Evolutionary conservation across 2,113 vertebrate genomes (phyloP).

Genomic region (Macaca nemestrina): DNA sequence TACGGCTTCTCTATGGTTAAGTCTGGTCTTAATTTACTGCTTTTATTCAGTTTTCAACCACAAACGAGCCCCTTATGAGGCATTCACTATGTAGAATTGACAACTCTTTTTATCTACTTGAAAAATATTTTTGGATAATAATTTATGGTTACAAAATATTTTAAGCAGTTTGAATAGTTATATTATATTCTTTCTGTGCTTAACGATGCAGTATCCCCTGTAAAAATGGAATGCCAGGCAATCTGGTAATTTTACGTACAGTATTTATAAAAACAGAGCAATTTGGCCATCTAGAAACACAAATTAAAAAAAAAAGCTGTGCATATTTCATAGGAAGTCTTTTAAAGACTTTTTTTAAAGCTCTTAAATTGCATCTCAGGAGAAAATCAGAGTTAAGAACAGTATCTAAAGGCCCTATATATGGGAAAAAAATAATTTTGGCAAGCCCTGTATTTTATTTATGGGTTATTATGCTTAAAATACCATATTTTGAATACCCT

Average conservation of each 20-base stretch:
- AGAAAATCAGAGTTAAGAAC: slow-evolving; percentile 77
- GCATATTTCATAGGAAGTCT: slow-evolving; percentile 79
- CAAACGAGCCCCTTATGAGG: slow-evolving; percentile 92
- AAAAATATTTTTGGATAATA: slow-evolving; percentile 94
- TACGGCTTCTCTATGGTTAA: slow-evolving; percentile 90
- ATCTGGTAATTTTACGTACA: slow-evolving; percentile 82
- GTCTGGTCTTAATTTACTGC: slow-evolving; percentile 90
- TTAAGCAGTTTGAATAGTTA: slow-evolving; percentile 88
- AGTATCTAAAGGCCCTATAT: slow-evolving; percentile 71
- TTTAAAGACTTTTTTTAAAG: slow-evolving; percentile 70
- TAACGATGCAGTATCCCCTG: slow-evolving; percentile 83
- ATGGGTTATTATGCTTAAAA: slow-evolving; percentile 65
- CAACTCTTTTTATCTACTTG: slow-evolving; percentile 92
- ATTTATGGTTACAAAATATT: slow-evolving; percentile 91
- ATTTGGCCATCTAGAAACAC: slow-evolving; percentile 79
- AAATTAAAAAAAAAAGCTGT: slow-evolving; percentile 75
- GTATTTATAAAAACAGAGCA: slow-evolving; percentile 83
- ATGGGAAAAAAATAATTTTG: slow-evolving; percentile 75
- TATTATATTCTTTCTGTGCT: slow-evolving; percentile 85
- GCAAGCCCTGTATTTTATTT: slow-evolving; percentile 80
- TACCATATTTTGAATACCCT: slow-evolving; percentile 75
- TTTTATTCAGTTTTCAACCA: slow-evolving; percentile 92
- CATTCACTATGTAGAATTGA: slow-evolving; percentile 89
- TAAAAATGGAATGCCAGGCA: slow-evolving; percentile 81
- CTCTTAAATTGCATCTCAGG: slow-evolving; percentile 81